A percentile compares a stretch with the other conserved stretches of the same genome.
Evolutionary conservation across 1,140 invertebrate genomes (phyloP).

Genomic region (Drosophila sp.): DNA sequence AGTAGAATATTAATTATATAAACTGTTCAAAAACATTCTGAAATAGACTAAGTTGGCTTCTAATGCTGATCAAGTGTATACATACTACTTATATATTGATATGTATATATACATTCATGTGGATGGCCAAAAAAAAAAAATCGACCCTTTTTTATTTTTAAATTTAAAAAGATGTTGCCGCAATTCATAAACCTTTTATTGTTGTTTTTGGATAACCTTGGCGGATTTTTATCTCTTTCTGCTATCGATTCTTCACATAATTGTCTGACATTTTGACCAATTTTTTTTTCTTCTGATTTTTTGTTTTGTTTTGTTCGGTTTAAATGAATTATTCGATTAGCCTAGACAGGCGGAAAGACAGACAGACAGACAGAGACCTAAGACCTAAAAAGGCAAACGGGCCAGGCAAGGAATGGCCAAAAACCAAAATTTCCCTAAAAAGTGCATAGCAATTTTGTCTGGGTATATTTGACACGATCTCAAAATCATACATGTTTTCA

Average conservation of each 20-base stretch:
- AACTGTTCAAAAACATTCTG: too few relatives aligned
- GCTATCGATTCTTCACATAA: conserved; percentile 39
- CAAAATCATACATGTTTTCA: too few relatives aligned
- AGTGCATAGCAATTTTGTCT: neutral
- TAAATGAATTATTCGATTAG: conserved; percentile 62
- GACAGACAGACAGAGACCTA: conserved; percentile 1
- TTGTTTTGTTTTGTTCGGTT: conserved; percentile 16
- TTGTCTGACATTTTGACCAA: conserved; percentile 50
- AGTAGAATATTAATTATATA: too few relatives aligned
- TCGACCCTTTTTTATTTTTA: conserved; percentile 22
- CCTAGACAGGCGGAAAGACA: conserved; percentile 29
- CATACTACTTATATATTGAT: too few relatives aligned
- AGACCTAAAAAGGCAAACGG: conserved; percentile 7
- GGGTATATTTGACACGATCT: neutral
- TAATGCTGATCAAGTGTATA: too few relatives aligned
- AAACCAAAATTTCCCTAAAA: neutral
- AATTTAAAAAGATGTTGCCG: conserved; percentile 3
- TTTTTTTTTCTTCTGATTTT: conserved; percentile 16
- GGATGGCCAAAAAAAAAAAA: neutral
- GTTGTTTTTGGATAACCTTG: conserved; percentile 31
- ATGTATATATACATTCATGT: neutral
- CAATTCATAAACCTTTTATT: conserved; percentile 20
- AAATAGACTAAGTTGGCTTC: too few relatives aligned
- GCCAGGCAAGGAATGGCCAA: too few relatives aligned
- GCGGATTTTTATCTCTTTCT: conserved; percentile 52